Percentiles rank a stretch among this genome's conserved stretches.
Conservation (phyloP, 2,113 vertebrate species). For the Meleagris gallopavo region DNA sequence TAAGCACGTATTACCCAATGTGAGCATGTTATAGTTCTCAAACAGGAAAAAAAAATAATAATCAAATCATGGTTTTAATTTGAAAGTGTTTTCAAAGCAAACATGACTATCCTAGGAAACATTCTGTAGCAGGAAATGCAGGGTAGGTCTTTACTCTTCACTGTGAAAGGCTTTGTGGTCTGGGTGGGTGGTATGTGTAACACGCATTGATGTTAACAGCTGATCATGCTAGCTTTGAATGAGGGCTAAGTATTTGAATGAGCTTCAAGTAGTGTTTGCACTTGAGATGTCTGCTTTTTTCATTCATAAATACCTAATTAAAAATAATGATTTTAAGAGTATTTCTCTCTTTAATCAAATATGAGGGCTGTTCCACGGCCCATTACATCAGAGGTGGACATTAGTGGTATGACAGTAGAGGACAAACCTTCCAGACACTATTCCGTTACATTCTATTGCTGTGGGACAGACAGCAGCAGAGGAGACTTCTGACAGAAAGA, state of each 20-base stretch:
- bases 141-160: background rate
- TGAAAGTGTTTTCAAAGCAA: background rate
- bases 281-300: background rate
- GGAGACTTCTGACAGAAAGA: background rate
- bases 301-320: background rate
- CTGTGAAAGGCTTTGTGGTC: background rate
- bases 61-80: background rate
- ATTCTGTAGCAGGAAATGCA: background rate
- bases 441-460: background rate
- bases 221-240: background rate
- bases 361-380: background rate
- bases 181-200: background rate
- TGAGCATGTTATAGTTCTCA: background rate
- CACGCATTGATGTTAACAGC: background rate
- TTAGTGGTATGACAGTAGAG: background rate
- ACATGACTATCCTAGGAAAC: background rate
- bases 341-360: background rate
- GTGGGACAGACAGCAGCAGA: background rate
- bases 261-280: background rate
- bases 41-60: background rate
- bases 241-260: background rate
- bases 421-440: background rate
- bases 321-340: background rate
- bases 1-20: background rate
- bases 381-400: no score